phyloP scores from a whole-genome alignment of 1,140 invertebrate species.

The Drosophila tropicalis region DNA sequence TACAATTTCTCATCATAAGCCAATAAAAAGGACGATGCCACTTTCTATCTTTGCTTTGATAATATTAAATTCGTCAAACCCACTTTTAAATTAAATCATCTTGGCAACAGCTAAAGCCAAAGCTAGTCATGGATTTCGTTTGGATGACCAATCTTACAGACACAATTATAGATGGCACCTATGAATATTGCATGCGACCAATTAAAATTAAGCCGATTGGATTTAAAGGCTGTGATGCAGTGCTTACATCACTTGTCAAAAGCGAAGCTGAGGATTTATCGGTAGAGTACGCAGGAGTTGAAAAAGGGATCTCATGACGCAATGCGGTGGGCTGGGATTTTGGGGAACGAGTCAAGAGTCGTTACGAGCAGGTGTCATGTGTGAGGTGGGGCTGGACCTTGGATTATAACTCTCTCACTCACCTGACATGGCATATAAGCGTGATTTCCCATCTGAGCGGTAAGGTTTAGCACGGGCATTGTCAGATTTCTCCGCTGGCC shows the following conservation, averaged over 20 bases:
- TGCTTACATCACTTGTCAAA: slow-evolving; percentile 4
- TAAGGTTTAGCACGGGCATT: slow-evolving; percentile 87
- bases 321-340: not conserved
- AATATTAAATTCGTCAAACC: too few relatives aligned
- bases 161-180: not conserved
- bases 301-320: not conserved
- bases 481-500: slow-evolving; percentile 60
- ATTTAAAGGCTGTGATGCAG: not conserved
- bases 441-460: slow-evolving; percentile 92
- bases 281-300: not conserved
- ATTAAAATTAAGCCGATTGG: slow-evolving; percentile 1
- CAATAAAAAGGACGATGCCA: too few relatives aligned
- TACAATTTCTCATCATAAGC: too few relatives aligned
- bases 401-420: slow-evolving; percentile 26
- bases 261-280: not conserved
- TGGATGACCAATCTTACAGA: not conserved
- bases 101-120: too few relatives aligned
- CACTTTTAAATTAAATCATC: too few relatives aligned
- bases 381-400: not conserved
- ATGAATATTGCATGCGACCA: not conserved
- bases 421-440: slow-evolving; percentile 94
- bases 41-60: too few relatives aligned
- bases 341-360: not conserved
- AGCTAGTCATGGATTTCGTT: not conserved
- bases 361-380: too few relatives aligned